Base-by-base conservation (phyloP, 92 coral and sea anemone species). In the Palythoa grandiflora region DNA sequence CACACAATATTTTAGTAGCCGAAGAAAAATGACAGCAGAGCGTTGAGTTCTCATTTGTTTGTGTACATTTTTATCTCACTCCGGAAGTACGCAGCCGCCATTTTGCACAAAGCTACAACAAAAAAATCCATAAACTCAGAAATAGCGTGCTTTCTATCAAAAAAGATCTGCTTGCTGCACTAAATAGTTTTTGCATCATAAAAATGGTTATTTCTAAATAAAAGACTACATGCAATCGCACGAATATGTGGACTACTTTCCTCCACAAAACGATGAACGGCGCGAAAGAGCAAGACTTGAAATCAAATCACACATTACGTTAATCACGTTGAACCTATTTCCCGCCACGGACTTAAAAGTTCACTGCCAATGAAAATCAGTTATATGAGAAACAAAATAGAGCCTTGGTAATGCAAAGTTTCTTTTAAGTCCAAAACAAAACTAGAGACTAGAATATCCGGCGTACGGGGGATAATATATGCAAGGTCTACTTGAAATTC, bases 21-120 rank as follows among this genome's bases (percentile, higher is more conserved):
- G 75, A 66, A 19, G 44, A 81, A 66, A 53, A 63, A 81, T 5
- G 53, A 81, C 73, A 65, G 76, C 61, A 19, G 21, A 21, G 52
- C 57, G 61, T 68, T 44, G 75, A 65, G 40, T 28, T 55, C 20
- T 54, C 51, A 5, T 12, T 13, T 6, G 63, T 81, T 81, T 81
- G 86, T 81, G 75, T 81, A 81, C 86, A 81, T 81, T 81, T 47
- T 73, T 71, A 36, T 59, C 66, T 15, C 19, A 85, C 90, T 92
- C 94, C 94, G 94, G 94, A 92, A 92, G 94, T 92, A 21, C 66
- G 71, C 40, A 57, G 87, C 87, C 92, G 94, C 94, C 94, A 92
- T 92, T 35, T 92, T 92, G 94, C 39, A 47, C 35, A 73, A 44
- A 50, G 48, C 4, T 81, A 37, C 53, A 44, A 63, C 76, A 66